Conservation (phyloP, 2,888 invertebrate species). For the Amphipoea lucens region DNA sequence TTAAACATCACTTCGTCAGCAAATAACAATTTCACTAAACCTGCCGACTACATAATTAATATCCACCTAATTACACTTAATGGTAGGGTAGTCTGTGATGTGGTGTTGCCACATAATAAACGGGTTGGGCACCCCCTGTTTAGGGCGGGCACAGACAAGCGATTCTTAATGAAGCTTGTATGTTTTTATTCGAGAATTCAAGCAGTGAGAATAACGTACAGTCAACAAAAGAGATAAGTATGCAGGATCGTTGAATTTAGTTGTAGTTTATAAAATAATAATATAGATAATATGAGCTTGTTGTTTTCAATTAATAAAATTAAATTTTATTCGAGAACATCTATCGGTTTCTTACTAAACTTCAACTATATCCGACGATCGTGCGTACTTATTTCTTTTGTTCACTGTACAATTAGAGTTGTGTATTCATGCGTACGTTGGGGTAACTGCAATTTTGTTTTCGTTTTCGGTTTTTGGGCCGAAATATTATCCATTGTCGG, state of each 20-base stretch:
- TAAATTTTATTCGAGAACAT: too few relatives aligned
- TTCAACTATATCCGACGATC: too few relatives aligned
- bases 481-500: background rate
- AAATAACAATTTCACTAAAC: background rate
- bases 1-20: background rate
- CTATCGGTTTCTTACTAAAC: too few relatives aligned
- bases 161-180: background rate
- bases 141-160: background rate
- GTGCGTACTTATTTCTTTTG: too few relatives aligned
- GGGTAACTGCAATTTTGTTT: background rate
- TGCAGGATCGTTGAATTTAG: too few relatives aligned
- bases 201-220: too few relatives aligned
- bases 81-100: background rate
- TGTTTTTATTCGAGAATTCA: background rate
- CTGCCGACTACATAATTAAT: constrained; percentile 9
- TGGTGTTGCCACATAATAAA: constrained; percentile 1
- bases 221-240: too few relatives aligned
- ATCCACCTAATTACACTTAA: background rate
- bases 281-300: too few relatives aligned
- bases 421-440: background rate
- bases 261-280: too few relatives aligned
- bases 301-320: too few relatives aligned
- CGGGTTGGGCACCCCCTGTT: constrained; percentile 1
- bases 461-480: background rate
- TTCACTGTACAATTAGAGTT: too few relatives aligned